Percentiles rank a stretch among this genome's conserved stretches.
These are phyloP conservation scores for Saccostrea cuccullata DNA, from an alignment of 1,140 invertebrate species.

Conservation along the genomic window DNA sequence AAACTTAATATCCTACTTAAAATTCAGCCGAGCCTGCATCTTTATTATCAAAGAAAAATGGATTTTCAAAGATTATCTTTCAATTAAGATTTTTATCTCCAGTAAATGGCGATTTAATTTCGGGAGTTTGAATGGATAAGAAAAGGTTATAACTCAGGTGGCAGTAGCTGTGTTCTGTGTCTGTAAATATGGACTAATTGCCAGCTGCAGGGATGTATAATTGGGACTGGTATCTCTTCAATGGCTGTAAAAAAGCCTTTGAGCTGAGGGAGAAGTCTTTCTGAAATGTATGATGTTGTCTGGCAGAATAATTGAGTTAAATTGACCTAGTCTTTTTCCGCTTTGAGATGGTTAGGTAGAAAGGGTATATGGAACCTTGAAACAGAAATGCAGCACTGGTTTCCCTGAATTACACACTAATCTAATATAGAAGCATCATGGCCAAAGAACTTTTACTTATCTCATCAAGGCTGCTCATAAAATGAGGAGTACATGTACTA, in stretches of 20 bases:
- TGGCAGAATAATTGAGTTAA: constrained; percentile 16
- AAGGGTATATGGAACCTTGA: background rate
- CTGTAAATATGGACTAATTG: constrained; percentile 15
- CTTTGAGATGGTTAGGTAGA: background rate
- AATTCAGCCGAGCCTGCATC: constrained; percentile 25
- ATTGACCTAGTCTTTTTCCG: background rate
- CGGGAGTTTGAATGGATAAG: background rate
- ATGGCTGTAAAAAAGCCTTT: background rate
- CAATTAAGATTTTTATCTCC: constrained; percentile 25
- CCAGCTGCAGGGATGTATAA: background rate
- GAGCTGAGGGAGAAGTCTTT: background rate
- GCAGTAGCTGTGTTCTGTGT: background rate
- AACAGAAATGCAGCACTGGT: background rate
- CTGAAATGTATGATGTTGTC: background rate
- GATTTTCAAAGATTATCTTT: constrained; percentile 32
- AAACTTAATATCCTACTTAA: constrained; percentile 30
- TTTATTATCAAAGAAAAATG: background rate
- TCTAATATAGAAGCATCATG: too few relatives aligned
- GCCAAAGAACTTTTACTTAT: too few relatives aligned
- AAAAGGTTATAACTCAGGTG: constrained; percentile 6
- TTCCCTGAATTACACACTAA: too few relatives aligned
- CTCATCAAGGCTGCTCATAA: too few relatives aligned
- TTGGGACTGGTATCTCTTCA: background rate
- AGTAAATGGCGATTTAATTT: constrained; percentile 2
- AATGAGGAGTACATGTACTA: too few relatives aligned